These are phyloP conservation scores for Dusona sp. DNA, from an alignment of 2,888 invertebrate genomes.

Conservation along the genomic window DNA sequence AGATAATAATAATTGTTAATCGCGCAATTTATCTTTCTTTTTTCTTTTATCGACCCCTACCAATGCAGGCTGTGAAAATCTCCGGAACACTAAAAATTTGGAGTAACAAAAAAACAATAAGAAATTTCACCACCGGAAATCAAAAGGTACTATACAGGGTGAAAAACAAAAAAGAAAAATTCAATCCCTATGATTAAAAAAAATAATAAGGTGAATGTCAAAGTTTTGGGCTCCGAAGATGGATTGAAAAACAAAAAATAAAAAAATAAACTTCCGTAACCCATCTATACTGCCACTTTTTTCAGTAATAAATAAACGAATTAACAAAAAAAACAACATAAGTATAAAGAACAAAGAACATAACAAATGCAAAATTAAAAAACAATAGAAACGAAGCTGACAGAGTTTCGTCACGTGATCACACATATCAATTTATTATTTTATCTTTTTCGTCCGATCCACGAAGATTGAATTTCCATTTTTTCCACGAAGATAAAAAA, in stretches of 20 bases:
- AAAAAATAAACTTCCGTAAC: slow-evolving; percentile 40
- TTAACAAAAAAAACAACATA: slow-evolving; percentile 21
- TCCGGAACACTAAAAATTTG: slow-evolving; percentile 68
- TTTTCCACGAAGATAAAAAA: not conserved
- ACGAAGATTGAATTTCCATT: not conserved
- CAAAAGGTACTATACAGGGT: slow-evolving; percentile 4
- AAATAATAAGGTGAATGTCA: slow-evolving; percentile 57
- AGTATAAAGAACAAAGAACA: slow-evolving; percentile 7
- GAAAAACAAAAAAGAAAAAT: slow-evolving; percentile 5
- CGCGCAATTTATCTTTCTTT: slow-evolving; percentile 5
- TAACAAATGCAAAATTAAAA: not conserved
- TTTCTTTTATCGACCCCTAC: slow-evolving; percentile 69
- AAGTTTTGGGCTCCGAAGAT: slow-evolving; percentile 31
- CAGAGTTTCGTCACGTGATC: slow-evolving; percentile 37
- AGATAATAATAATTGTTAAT: not conserved
- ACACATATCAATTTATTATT: slow-evolving; percentile 60
- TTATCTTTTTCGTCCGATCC: not conserved
- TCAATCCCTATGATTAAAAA: not conserved
- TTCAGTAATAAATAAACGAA: slow-evolving; percentile 40
- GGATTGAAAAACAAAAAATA: slow-evolving; percentile 31
- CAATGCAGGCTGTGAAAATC: slow-evolving; percentile 81
- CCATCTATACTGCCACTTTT: slow-evolving; percentile 66
- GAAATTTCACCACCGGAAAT: slow-evolving; percentile 45
- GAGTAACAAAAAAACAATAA: slow-evolving; percentile 30
- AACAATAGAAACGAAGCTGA: slow-evolving; percentile 7